Evolutionary conservation across 2,113 vertebrate species (phyloP), one percentile per base, ranked within the genome.

Genomic region (Manacus vitellinus): DNA sequence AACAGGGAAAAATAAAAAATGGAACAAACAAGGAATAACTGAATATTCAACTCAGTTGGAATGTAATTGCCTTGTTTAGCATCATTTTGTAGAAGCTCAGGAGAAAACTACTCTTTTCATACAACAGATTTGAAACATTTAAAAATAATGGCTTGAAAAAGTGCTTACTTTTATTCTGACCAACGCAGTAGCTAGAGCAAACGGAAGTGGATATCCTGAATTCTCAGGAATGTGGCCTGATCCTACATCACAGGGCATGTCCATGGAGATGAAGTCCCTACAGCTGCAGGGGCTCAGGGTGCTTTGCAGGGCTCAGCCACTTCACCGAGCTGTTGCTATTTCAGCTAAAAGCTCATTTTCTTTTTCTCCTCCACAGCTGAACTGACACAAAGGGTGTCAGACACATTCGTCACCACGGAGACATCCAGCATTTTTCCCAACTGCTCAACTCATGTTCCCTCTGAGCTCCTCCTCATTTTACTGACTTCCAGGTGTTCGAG

Each of bases 61-160:
- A 93, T 35, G 49, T 56, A 95, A 92, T 81, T 89, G 89, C 80
- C 79, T 96, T 39, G 6, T 88, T 95, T 88, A 95, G 52, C 66
- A 79, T 49, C 9, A 56, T 92, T 81, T 90, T 61, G 63, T 63
- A 59, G 80, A 80, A 54, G 58, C 68, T 71, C 25, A 43, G 78
- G 88, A 92, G 82, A 88, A 92, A 96, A 80, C 52, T 0, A 78
- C 56, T 33, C 76, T 94, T 80, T 80, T 52, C 49, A 44, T 27
- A 37, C 31, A 84, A 23, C 51, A 87, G 35, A 84, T 80, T 52
- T 54, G 71, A 94, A 79, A 43, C 35, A 71, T 77, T 71, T 63
- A 63, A 84, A 91, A 89, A 84, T 41, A 77, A 88, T 2, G 44
- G 65, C 43, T 67, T 33, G 84, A 54, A 51, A 13, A 81, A 78